Conservation (phyloP, 2,113 vertebrate genomes). For the Vimba vimba region DNA sequence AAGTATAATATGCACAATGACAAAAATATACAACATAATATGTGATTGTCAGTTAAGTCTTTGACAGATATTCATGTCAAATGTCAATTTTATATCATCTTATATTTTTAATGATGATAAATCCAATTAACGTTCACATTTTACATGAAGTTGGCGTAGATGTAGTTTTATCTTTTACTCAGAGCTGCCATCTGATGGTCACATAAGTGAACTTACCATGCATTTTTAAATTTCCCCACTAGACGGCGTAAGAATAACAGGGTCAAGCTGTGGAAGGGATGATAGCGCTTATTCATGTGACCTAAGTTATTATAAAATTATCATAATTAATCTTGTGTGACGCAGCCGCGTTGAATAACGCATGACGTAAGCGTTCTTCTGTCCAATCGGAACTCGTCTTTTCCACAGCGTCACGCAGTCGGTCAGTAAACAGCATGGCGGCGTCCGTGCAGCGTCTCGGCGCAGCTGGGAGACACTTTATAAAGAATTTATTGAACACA, state of each 20-base stretch:
- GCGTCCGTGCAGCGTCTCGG: constrained; percentile 65
- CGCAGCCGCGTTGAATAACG: background rate
- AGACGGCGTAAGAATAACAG: background rate
- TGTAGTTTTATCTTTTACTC: background rate
- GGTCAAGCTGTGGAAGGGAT: background rate
- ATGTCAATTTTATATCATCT: too few relatives aligned
- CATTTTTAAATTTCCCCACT: background rate
- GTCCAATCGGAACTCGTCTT: constrained; percentile 13
- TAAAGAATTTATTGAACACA: constrained; percentile 65
- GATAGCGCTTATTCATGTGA: background rate
- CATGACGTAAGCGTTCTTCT: background rate
- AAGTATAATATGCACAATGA: background rate
- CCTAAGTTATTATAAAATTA: background rate
- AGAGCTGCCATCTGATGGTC: background rate
- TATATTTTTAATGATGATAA: too few relatives aligned
- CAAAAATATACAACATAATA: background rate
- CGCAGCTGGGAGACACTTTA: constrained; percentile 59
- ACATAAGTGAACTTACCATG: background rate
- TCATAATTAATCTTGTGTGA: background rate
- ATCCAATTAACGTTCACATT: too few relatives aligned
- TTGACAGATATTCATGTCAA: background rate
- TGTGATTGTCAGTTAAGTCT: background rate
- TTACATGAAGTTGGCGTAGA: background rate
- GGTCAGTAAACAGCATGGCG: constrained; percentile 72
- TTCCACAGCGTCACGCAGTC: background rate